phyloP scores from a whole-genome alignment of 2,888 invertebrate genomes.

The Abrostola triplasia region DNA sequence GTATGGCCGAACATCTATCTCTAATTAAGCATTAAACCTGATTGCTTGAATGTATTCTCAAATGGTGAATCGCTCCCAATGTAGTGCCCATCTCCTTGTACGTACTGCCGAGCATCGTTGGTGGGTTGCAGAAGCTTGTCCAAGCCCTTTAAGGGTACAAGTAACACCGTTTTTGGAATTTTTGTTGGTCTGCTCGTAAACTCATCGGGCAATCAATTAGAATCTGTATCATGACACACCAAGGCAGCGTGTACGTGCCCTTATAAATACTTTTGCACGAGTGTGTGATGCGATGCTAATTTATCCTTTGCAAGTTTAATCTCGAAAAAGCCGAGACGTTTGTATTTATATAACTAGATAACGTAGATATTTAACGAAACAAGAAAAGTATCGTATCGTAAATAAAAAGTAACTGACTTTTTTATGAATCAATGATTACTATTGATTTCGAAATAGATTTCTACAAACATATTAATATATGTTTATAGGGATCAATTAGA shows the following conservation, averaged over 20 bases:
- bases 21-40: slow-evolving; percentile 49
- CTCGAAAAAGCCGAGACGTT: slow-evolving; percentile 1
- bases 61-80: slow-evolving; percentile 59
- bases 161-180: slow-evolving; percentile 58
- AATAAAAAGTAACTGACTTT: too few species aligned
- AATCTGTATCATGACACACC: slow-evolving; percentile 40
- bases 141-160: slow-evolving; percentile 53
- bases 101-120: slow-evolving; percentile 41
- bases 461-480: slow-evolving; percentile 1
- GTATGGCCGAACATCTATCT: slow-evolving; percentile 18
- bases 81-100: slow-evolving; percentile 57
- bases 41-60: slow-evolving; percentile 44
- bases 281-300: slow-evolving; percentile 23
- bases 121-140: slow-evolving; percentile 44
- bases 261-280: slow-evolving; percentile 28
- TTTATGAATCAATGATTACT: too few species aligned
- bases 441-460: too few species aligned
- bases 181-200: slow-evolving; percentile 50
- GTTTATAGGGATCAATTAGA: not conserved
- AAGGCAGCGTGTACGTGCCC: slow-evolving; percentile 13
- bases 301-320: slow-evolving; percentile 9
- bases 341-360: too few species aligned
- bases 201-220: slow-evolving; percentile 38
- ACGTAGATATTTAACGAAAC: not conserved
- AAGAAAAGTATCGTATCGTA: not conserved